These are phyloP conservation scores for Enteromius argenteus DNA, from an alignment of 2,797 vertebrate species.

Conservation along the genomic window DNA sequence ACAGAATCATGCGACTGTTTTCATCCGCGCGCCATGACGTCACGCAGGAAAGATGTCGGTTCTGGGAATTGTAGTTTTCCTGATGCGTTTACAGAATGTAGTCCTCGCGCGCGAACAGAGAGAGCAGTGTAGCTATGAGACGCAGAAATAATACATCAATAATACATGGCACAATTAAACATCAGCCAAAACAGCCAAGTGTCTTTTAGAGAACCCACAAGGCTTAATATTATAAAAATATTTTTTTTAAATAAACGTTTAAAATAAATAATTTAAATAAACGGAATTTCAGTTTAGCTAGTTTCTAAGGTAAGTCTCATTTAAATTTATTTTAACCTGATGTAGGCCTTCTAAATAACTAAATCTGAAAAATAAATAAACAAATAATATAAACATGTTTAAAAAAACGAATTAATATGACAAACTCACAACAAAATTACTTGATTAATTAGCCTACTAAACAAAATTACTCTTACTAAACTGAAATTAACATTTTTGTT, in stretches of 20 bases:
- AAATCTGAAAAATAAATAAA: neutral
- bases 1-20: slow-evolving; percentile 25
- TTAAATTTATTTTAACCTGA: neutral
- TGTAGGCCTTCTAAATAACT: neutral
- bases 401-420: neutral
- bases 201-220: neutral
- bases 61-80: slow-evolving; percentile 56
- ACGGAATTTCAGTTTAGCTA: neutral
- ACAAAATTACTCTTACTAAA: neutral
- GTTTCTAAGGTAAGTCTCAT: neutral
- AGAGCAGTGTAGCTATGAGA: slow-evolving; percentile 16
- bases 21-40: slow-evolving; percentile 47
- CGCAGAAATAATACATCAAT: too few relatives aligned
- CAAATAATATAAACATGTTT: neutral
- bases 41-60: neutral
- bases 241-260: neutral
- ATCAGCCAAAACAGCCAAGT: neutral
- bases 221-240: too few relatives aligned
- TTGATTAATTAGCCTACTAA: neutral
- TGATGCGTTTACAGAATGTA: neutral
- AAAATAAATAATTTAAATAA: neutral
- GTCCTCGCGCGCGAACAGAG: neutral
- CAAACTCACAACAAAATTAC: neutral
- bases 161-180: neutral
- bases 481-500: neutral